Conservation (phyloP, 2,888 invertebrate species). For the Laothoe populi region DNA sequence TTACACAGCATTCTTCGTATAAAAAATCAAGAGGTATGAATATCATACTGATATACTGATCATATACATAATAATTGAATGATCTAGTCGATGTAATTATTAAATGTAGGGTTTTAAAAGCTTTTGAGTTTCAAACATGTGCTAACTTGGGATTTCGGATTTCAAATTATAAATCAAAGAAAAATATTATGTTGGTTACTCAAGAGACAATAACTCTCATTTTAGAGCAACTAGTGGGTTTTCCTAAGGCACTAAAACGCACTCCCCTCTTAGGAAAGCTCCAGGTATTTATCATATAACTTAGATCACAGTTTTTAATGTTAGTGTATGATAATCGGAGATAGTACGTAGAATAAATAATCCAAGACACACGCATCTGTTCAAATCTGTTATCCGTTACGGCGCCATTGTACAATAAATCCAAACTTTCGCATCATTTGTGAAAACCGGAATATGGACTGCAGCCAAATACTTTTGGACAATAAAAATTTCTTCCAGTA, state of each 20-base stretch:
- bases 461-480: conserved; percentile 9
- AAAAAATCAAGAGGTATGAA: not conserved
- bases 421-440: conserved; percentile 4
- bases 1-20: conserved; percentile 2
- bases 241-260: too few species aligned
- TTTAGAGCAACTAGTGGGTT: too few species aligned
- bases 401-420: not conserved
- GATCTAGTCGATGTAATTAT: not conserved
- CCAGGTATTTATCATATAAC: too few species aligned
- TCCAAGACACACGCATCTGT: too few species aligned
- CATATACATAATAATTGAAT: not conserved
- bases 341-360: too few species aligned
- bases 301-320: too few species aligned
- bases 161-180: too few species aligned
- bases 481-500: not conserved
- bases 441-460: conserved; percentile 13
- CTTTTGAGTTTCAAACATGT: too few species aligned
- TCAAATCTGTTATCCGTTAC: not conserved
- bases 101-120: not conserved
- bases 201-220: not conserved
- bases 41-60: not conserved
- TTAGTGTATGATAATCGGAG: too few species aligned
- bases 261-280: too few species aligned
- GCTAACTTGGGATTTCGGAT: too few species aligned
- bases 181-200: too few species aligned